These are phyloP conservation scores for Poeciliopsis infans DNA, from an alignment of 2,797 vertebrate species.

Conservation along the genomic window DNA sequence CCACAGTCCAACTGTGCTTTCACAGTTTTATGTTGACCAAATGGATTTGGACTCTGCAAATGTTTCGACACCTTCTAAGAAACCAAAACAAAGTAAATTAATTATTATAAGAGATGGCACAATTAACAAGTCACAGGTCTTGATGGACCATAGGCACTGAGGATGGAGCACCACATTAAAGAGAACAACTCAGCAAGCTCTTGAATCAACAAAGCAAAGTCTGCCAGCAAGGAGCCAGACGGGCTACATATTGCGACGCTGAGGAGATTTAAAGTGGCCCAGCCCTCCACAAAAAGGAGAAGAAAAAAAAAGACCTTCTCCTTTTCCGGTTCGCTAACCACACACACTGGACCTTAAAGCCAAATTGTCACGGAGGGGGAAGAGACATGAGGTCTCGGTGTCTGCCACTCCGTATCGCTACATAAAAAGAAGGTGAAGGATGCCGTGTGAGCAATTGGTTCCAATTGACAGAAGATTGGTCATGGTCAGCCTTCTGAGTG, in stretches of 20 bases:
- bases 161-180: conserved; percentile 58
- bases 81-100: conserved; percentile 11
- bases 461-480: conserved; percentile 82
- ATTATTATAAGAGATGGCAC: conserved; percentile 20
- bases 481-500: conserved; percentile 80
- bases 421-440: conserved; percentile 80
- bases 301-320: conserved; percentile 68
- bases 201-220: conserved; percentile 68
- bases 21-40: conserved; percentile 5
- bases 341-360: conserved; percentile 76
- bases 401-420: conserved; percentile 71
- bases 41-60: conserved; percentile 10
- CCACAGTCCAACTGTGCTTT: neutral
- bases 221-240: conserved; percentile 73
- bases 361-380: conserved; percentile 70
- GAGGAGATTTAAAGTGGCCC: conserved; percentile 64
- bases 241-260: conserved; percentile 70
- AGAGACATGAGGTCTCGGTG: conserved; percentile 75
- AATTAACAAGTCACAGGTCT: conserved; percentile 24
- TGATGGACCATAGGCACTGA: conserved; percentile 26
- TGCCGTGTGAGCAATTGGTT: conserved; percentile 82
- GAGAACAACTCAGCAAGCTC: conserved; percentile 54
- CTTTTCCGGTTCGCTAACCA: conserved; percentile 76
- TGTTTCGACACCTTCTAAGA: neutral
- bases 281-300: conserved; percentile 54